Evolutionary conservation across 2,113 vertebrate genomes (phyloP).

Genomic region (Casuarius casuarius): DNA sequence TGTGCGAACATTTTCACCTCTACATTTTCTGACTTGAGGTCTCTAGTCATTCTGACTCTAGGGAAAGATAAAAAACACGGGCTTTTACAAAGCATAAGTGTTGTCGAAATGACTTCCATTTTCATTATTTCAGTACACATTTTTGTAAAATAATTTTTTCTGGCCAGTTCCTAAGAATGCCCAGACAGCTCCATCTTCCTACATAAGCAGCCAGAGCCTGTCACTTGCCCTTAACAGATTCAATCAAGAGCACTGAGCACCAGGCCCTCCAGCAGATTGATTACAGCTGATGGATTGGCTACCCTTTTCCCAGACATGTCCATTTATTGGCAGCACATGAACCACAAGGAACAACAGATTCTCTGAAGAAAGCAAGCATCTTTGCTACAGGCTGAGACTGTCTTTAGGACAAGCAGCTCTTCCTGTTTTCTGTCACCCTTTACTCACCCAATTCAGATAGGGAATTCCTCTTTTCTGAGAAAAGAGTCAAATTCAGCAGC

Average conservation of each 20-base stretch:
- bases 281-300: not conserved
- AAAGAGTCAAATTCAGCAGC: not conserved
- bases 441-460: not conserved
- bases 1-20: not conserved
- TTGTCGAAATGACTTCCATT: not conserved
- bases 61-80: not conserved
- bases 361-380: not conserved
- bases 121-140: not conserved
- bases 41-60: not conserved
- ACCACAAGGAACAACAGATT: not conserved
- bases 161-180: not conserved
- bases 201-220: not conserved
- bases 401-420: not conserved
- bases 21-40: not conserved
- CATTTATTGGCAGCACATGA: not conserved
- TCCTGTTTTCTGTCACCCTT: not conserved
- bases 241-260: not conserved
- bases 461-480: not conserved
- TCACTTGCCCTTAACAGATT: not conserved
- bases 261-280: not conserved
- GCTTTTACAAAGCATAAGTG: not conserved
- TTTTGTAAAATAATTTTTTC: not conserved
- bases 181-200: not conserved
- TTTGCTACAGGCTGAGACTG: not conserved
- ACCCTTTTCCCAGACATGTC: not conserved